Percentiles rank a stretch among this genome's conserved stretches.
These are phyloP conservation scores for Podocnemis expansa DNA, from an alignment of 2,113 vertebrate species.

Conservation along the genomic window DNA sequence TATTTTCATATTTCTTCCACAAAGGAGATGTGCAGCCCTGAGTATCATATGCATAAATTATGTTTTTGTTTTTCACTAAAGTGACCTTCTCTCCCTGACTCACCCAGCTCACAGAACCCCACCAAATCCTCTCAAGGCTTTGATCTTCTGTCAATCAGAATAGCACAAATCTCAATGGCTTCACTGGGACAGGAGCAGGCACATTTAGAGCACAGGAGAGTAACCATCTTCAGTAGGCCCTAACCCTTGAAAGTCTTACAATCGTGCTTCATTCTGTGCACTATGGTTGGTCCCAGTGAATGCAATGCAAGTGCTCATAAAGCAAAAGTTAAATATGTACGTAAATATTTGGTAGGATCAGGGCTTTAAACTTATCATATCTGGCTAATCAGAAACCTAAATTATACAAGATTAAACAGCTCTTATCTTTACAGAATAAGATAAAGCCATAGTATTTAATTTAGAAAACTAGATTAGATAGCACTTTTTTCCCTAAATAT, in stretches of 20 bases:
- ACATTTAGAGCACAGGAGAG: neutral
- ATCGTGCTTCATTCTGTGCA: neutral
- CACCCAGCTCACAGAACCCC: neutral
- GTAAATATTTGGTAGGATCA: neutral
- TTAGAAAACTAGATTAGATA: neutral
- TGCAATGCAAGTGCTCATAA: accelerated
- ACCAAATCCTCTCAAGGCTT: neutral
- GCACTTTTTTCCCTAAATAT: no score
- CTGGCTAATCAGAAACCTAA: neutral
- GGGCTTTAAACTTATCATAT: neutral
- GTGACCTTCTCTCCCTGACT: neutral
- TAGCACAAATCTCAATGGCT: neutral
- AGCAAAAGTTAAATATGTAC: neutral
- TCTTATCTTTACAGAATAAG: neutral
- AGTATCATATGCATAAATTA: neutral
- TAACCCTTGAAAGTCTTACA: neutral
- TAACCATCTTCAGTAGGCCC: neutral
- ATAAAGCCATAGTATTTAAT: neutral
- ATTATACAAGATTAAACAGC: neutral
- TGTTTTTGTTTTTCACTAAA: neutral
- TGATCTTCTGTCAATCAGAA: neutral
- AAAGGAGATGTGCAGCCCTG: neutral
- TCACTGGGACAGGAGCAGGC: neutral
- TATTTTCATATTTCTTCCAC: neutral
- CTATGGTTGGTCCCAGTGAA: neutral